Conservation (phyloP, 2,888 invertebrate species). For the Helicoverpa assulta region DNA sequence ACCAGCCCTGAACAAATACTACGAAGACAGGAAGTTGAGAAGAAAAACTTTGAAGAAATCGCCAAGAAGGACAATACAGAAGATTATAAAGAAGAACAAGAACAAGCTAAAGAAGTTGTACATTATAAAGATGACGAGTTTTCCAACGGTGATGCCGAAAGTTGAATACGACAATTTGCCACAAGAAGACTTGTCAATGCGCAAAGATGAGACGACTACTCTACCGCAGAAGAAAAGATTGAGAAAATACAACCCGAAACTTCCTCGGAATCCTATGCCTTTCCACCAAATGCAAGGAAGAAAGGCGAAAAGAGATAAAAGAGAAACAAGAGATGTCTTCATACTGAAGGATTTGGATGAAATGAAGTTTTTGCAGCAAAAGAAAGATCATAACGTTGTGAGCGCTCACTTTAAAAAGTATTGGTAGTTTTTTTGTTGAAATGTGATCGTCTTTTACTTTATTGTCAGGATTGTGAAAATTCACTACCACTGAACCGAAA, state of each 20-base stretch:
- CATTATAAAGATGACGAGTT: slow-evolving; percentile 61
- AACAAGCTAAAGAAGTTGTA: slow-evolving; percentile 74
- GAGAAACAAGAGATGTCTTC: slow-evolving; percentile 70
- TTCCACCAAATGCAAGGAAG: slow-evolving; percentile 73
- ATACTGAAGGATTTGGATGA: slow-evolving; percentile 82
- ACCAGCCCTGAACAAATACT: slow-evolving; percentile 69
- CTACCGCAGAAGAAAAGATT: slow-evolving; percentile 69
- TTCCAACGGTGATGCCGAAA: slow-evolving; percentile 64
- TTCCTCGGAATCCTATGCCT: slow-evolving; percentile 77
- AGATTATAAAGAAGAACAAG: slow-evolving; percentile 82
- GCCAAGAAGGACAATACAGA: slow-evolving; percentile 82
- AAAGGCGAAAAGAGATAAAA: slow-evolving; percentile 70
- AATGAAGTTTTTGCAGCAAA: slow-evolving; percentile 74
- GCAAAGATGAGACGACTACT: slow-evolving; percentile 69
- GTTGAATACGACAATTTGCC: slow-evolving; percentile 54
- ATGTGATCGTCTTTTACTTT: slow-evolving; percentile 1
- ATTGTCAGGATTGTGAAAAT: neutral
- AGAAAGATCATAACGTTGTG: slow-evolving; percentile 73
- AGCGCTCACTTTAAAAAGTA: slow-evolving; percentile 76
- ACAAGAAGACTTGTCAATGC: slow-evolving; percentile 61
- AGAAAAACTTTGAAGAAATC: slow-evolving; percentile 73
- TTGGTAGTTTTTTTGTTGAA: slow-evolving; percentile 67
- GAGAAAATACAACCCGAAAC: slow-evolving; percentile 69
- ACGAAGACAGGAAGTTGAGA: slow-evolving; percentile 68
- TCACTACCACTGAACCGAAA: too few species aligned